Base-by-base conservation (phyloP, 1,140 invertebrate genomes). In the Euwallacea fornicatus region DNA sequence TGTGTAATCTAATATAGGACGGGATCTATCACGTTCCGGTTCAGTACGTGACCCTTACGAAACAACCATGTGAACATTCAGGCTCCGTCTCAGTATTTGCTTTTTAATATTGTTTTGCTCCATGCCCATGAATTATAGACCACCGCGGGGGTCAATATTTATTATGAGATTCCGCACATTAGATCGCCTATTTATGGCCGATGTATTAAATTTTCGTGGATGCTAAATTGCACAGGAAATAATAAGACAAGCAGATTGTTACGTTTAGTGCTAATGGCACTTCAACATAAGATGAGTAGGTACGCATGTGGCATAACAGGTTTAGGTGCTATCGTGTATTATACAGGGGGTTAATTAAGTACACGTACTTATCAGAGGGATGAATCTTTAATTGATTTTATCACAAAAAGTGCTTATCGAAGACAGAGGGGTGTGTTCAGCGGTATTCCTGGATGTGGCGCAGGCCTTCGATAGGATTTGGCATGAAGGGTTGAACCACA, bases 1-100 rank as follows among this genome's bases (percentile, higher is more conserved):
- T 74, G 74, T 74, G 75, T 78, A 78, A 78, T 78, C 77, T 78
- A 78, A 78, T 78, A 78, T 78, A 73, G 75, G 77, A 70, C 75
- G 68, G 76, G 77, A 77, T 78, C 76, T 75, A 76, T 78, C 77
- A 78, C 77, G 77, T 78, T 78, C 68, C 67, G 62, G 77, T 75
- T 74, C 75, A 75, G 75, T 77, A 78, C 77, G 77, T 78, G 77
- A 77, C 76, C 75, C 74, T 72, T 75, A 71, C 75, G 76, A 69
- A 74, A 76, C 73, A 74, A 76, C 72, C 77, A 78, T 77, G 77
- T 78, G 77, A 78, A 77, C 77, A 77, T 77, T 68, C 74, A 73
- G 64, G 54, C 60, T 66, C 43, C 56, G 42, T 41, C 65, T 71
- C 72, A 74, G 62, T 77, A 76, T 77, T 77, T 78, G 73, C 75